These are phyloP conservation scores for Clostera curtula DNA, from an alignment of 2,888 invertebrate genomes.

Conservation along the genomic window DNA sequence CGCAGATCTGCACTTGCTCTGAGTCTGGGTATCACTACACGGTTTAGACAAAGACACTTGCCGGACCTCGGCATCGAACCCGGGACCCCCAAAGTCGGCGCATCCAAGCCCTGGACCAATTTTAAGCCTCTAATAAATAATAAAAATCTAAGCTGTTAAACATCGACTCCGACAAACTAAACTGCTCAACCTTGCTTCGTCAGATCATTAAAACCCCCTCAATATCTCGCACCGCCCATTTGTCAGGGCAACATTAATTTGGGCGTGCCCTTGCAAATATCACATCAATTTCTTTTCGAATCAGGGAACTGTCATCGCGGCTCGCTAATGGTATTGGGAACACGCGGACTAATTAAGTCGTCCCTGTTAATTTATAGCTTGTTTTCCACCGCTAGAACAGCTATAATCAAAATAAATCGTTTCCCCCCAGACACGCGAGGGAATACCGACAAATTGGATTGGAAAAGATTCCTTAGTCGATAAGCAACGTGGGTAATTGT, in stretches of 20 bases:
- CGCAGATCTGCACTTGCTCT: too few relatives aligned
- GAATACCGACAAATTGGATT: conserved; percentile 60
- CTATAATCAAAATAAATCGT: conserved; percentile 71
- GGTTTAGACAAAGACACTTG: too few relatives aligned
- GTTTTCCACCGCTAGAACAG: conserved; percentile 55
- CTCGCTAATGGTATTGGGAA: conserved; percentile 67
- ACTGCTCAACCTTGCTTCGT: conserved; percentile 16
- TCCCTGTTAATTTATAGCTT: conserved; percentile 65
- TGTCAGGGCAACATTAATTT: conserved; percentile 38
- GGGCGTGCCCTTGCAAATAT: conserved; percentile 44
- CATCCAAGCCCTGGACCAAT: too few relatives aligned
- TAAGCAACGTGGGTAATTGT: conserved; percentile 27
- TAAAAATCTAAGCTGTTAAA: too few relatives aligned
- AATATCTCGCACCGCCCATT: conserved; percentile 25
- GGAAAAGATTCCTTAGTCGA: conserved; percentile 44
- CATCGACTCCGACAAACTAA: too few relatives aligned
- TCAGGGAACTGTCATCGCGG: conserved; percentile 53
- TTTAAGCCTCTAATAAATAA: too few relatives aligned
- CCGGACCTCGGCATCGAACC: too few relatives aligned
- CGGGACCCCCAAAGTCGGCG: too few relatives aligned
- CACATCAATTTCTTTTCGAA: conserved; percentile 54
- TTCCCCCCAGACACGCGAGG: conserved; percentile 59
- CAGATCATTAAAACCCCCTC: conserved; percentile 21
- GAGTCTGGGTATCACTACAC: too few relatives aligned
- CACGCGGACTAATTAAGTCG: conserved; percentile 65